Evolutionary conservation across 2,888 invertebrate genomes (phyloP), one percentile per base, ranked within the genome.

Genomic region (Protophormia terraenovae): DNA sequence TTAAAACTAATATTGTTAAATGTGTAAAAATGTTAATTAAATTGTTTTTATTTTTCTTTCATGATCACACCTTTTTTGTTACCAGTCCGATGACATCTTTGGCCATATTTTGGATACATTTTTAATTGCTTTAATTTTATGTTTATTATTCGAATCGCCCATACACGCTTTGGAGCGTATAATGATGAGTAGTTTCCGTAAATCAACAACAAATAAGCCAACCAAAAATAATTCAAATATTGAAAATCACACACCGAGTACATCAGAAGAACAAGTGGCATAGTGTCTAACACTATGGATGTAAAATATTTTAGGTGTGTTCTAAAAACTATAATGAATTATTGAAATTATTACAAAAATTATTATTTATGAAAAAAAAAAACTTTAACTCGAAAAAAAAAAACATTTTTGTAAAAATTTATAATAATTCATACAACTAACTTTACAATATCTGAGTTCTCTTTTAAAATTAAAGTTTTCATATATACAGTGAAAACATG

Each of bases 151-250:
- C 88, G 96, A 96, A 91, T 95, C 96, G 8, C 96, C 96, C 1
- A 94, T 96, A 88, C 95, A 95, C 87, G 95, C 95, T 3, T 93
- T 96, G 62, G 96, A 96, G 90, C 95, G 95, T 89, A 94, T 95
- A 84, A 92, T 96, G n/a, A 92, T 95, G 62, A 87, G 88, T 14
- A 87, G 76, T 14, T 84, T 73, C 38, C 84, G 77, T 3, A 75
- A 75, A 8, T n/a, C n/a, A n/a, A 45, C 78, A 16, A 35, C 41
- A 41, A 27, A 55, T 24, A 53, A 58, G 4, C 1, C 73, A 3
- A 35, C 60, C 6, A 47, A 67, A 55, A 67, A 24, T 45, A 69
- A n/a, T 66, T 45, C 41, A 8, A 83, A 76, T 67, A 27, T 53
- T 38, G 72, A 77, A 22, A 86, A 86, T 77, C 87, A 73, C 64